These are phyloP conservation scores for Brachionus koreanus DNA, from an alignment of 1,140 invertebrate genomes.

Conservation along the genomic window DNA sequence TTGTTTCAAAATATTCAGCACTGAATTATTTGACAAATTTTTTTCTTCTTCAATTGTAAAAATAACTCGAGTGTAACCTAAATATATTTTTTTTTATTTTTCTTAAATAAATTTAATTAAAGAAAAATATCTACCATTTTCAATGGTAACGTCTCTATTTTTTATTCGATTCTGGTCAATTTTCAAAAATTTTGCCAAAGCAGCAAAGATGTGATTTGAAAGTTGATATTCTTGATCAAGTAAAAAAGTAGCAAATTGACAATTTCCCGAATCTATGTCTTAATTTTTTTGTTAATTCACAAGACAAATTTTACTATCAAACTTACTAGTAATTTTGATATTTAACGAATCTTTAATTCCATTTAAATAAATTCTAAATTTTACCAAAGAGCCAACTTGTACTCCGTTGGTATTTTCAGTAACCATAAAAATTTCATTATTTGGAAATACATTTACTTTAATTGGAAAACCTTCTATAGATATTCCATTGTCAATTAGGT, in stretches of 20 bases:
- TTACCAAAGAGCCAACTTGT: background rate
- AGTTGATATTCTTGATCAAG: background rate
- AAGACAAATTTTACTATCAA: background rate
- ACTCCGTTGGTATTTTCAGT: slow-evolving; percentile 9
- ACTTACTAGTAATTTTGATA: slow-evolving; percentile 7
- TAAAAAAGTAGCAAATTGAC: slow-evolving; percentile 4
- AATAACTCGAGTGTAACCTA: background rate
- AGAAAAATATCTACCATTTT: slow-evolving; percentile 12
- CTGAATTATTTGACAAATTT: background rate
- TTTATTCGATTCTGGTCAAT: background rate
- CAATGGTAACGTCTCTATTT: background rate
- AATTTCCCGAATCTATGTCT: background rate
- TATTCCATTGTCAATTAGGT: background rate
- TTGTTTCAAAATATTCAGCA: background rate
- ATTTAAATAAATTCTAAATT: slow-evolving; percentile 37
- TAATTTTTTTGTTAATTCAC: background rate
- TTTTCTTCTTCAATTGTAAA: slow-evolving; percentile 2
- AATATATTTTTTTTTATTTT: no score
- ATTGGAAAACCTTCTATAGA: slow-evolving; percentile 26
- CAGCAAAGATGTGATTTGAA: slow-evolving; percentile 9
- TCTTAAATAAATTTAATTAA: background rate
- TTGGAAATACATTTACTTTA: slow-evolving; percentile 7
- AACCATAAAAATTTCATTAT: slow-evolving; percentile 11
- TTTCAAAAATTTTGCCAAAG: slow-evolving; percentile 21
- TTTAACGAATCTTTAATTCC: slow-evolving; percentile 15